Evolutionary conservation across 2,797 vertebrate genomes (phyloP).

Genomic region (Neosilurus hyrtlii): DNA sequence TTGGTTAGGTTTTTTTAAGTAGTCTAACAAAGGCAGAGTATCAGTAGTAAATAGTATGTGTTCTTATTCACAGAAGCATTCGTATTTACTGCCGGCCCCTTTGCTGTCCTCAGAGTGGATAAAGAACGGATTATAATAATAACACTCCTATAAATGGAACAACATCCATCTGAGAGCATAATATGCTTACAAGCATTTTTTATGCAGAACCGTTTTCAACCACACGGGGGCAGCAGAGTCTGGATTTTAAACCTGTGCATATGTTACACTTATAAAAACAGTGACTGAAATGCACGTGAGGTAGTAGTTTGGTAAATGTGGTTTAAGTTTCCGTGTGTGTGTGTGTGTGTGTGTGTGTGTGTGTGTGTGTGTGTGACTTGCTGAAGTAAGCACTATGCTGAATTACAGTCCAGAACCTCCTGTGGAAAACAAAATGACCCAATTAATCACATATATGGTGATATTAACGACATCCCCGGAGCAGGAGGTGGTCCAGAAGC

Average conservation of each 20-base stretch:
- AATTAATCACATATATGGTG: constrained; percentile 35
- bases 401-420: constrained; percentile 10
- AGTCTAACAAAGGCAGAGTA: background rate
- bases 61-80: background rate
- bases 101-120: constrained; percentile 46
- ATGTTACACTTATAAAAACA: background rate
- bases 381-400: background rate
- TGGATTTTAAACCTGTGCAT: background rate
- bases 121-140: constrained; percentile 41
- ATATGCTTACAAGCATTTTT: constrained; percentile 19
- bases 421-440: constrained; percentile 30
- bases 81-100: constrained; percentile 9
- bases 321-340: background rate
- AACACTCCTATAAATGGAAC: constrained; percentile 38
- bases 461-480: constrained; percentile 42
- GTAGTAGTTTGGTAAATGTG: background rate
- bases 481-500: constrained; percentile 12
- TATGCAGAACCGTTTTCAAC: constrained; percentile 20
- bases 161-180: background rate
- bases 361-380: background rate
- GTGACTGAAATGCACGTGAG: background rate
- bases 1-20: background rate
- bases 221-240: constrained; percentile 63
- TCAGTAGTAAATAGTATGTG: background rate
- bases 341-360: too few relatives aligned